phyloP scores from a whole-genome alignment of 2,888 invertebrate genomes.

The Pteria penguin region DNA sequence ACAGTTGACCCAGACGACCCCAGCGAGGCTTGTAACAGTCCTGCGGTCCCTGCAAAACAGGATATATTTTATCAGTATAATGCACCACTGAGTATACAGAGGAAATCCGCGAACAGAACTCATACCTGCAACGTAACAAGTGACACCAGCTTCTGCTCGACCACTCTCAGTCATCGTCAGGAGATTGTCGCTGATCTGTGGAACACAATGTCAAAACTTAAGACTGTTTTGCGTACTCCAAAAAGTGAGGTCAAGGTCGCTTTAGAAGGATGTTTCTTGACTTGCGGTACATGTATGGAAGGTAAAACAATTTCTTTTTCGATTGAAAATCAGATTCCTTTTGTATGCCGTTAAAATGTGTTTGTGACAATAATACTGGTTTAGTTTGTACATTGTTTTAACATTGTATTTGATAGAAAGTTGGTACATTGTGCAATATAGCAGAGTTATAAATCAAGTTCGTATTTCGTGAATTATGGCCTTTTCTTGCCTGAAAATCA shows the following conservation, averaged over 20 bases:
- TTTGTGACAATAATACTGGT: too few relatives aligned
- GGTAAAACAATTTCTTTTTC: too few relatives aligned
- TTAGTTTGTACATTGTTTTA: too few relatives aligned
- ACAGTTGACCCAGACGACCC: constrained; percentile 64
- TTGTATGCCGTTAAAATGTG: too few relatives aligned
- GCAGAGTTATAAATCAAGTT: too few relatives aligned
- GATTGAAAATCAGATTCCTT: too few relatives aligned
- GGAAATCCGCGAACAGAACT: constrained; percentile 40
- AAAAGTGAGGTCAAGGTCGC: constrained; percentile 49
- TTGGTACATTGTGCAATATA: too few relatives aligned
- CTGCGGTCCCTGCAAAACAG: constrained; percentile 58
- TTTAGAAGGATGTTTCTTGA: constrained; percentile 57
- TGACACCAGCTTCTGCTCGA: constrained; percentile 55
- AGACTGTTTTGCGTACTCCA: constrained; percentile 45
- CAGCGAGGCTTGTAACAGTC: constrained; percentile 53
- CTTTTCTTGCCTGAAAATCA: too few relatives aligned
- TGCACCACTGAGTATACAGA: constrained; percentile 46
- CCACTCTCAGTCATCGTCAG: constrained; percentile 45
- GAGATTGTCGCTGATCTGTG: constrained; percentile 44
- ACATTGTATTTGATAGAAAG: too few relatives aligned
- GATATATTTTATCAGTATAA: constrained; percentile 48
- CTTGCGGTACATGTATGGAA: constrained; percentile 66
- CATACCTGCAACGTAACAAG: constrained; percentile 53
- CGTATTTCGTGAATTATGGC: too few relatives aligned
- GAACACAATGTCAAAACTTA: constrained; percentile 50